Base-by-base conservation (phyloP, 2,888 invertebrate species). In the Sinotaia quadrata region DNA sequence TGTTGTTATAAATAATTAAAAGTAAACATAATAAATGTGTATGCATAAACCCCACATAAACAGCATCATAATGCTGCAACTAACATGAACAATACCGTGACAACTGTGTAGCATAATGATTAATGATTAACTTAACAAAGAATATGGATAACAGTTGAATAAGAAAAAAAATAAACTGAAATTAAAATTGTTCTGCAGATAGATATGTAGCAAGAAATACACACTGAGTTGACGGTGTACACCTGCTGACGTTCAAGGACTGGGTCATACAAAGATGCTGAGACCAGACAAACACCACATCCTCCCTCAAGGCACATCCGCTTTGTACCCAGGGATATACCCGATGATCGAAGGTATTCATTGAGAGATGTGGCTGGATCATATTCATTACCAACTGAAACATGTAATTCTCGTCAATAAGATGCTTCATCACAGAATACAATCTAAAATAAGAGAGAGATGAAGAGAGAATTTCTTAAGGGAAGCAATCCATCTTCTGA, bases 271-370 rank as follows among this genome's bases (percentile, higher is more conserved):
- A 80, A 54, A 36, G 76, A 78, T 3, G 78, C 85, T 21, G 81
- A 77, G 24, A 89, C 88, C 10, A 88, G 81, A 74, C 89, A 89
- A 0, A 85, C 84, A 4, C 89, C 89, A 82, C 89, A 89, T 1
- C 89, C 89, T n/a, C 89, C 89, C 72, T 89, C 88, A 68, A 84
- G 82, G 72, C 89, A 89, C 80, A 89, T 88, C 51, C 87, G 83
- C 77, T 89, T 89, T n/a, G 87, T 87, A 27, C 87, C 87, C 5
- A 69, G 69, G 2, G 81, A 82, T 33, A 81, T 75, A 5, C 81
- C 68, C 7, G 73, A 49, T 24, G 73, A 69, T 27, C 83, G 72
- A 31, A 84, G 72, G 60, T 76, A 83, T 18, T 75, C 71, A 49
- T 78, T 78, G 44, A 83, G 74, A 0, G 83, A 76, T 1, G 80